A percentile compares a stretch with the other conserved stretches of the same genome.
phyloP scores from a whole-genome alignment of 2,888 invertebrate species.

The Thumatha senex region DNA sequence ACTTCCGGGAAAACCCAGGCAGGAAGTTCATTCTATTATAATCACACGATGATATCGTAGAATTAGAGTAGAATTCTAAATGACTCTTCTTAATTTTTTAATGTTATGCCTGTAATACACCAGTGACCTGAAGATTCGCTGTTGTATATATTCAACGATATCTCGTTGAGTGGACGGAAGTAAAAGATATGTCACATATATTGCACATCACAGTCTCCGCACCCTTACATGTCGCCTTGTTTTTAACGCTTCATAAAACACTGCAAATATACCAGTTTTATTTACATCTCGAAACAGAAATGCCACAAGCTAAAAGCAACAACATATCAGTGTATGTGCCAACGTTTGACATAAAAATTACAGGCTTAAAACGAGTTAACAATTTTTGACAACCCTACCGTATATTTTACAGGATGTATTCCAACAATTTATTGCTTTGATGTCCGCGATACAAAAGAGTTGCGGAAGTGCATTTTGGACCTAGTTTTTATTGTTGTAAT shows the following conservation, averaged over 20 bases:
- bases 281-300: background rate
- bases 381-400: conserved; percentile 11
- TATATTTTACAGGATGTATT: conserved; percentile 9
- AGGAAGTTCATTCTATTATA: too few relatives aligned
- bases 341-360: conserved; percentile 10
- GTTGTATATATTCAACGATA: too few relatives aligned
- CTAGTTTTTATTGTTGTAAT: background rate
- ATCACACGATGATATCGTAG: too few relatives aligned
- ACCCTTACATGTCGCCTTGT: too few relatives aligned
- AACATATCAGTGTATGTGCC: conserved; percentile 3
- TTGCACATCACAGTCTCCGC: too few relatives aligned
- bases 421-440: conserved; percentile 2
- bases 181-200: too few relatives aligned
- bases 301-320: background rate
- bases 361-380: conserved; percentile 11
- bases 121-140: too few relatives aligned
- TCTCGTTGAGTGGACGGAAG: too few relatives aligned
- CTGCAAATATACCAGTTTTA: background rate
- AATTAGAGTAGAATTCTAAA: too few relatives aligned
- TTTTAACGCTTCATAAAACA: background rate
- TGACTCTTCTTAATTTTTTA: too few relatives aligned
- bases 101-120: too few relatives aligned
- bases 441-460: background rate
- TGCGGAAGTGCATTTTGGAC: conserved; percentile 1
- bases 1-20: too few relatives aligned